phyloP scores from a whole-genome alignment of 2,888 invertebrate genomes.

The Apotomis betuletana region DNA sequence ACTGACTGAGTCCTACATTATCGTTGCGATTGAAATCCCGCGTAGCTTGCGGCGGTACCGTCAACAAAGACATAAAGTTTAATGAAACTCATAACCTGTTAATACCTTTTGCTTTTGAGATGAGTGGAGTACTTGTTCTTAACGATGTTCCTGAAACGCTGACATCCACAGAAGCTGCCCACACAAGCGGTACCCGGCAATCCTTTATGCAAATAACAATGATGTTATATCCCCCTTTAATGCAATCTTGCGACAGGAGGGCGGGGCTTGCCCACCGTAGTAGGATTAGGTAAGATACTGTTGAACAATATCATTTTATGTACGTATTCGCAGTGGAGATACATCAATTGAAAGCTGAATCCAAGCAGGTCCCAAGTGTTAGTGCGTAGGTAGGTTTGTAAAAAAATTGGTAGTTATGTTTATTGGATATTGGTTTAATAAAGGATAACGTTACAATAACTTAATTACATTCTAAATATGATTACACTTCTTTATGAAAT shows the following conservation, averaged over 20 bases:
- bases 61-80: slow-evolving; percentile 45
- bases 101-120: slow-evolving; percentile 7
- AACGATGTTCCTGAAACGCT: slow-evolving; percentile 71
- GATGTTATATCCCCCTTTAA: slow-evolving; percentile 58
- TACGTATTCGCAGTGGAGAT: not conserved
- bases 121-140: slow-evolving; percentile 45
- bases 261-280: slow-evolving; percentile 43
- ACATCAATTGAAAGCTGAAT: too few relatives aligned
- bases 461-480: too few relatives aligned
- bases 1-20: slow-evolving; percentile 54
- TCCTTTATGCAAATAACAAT: slow-evolving; percentile 71
- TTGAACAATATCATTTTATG: not conserved
- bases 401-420: too few relatives aligned
- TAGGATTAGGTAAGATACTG: slow-evolving; percentile 35
- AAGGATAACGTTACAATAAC: too few relatives aligned
- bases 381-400: too few relatives aligned
- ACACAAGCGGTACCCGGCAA: slow-evolving; percentile 68
- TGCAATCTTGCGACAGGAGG: slow-evolving; percentile 60
- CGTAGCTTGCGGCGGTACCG: slow-evolving; percentile 50
- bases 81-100: slow-evolving; percentile 8
- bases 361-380: too few relatives aligned
- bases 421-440: too few relatives aligned
- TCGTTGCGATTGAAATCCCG: slow-evolving; percentile 51
- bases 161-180: slow-evolving; percentile 65
- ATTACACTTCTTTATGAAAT: too few relatives aligned